A percentile compares a stretch with the other conserved stretches of the same genome.
These are phyloP conservation scores for Tinamus major DNA, from an alignment of 2,797 vertebrate species.

Conservation along the genomic window DNA sequence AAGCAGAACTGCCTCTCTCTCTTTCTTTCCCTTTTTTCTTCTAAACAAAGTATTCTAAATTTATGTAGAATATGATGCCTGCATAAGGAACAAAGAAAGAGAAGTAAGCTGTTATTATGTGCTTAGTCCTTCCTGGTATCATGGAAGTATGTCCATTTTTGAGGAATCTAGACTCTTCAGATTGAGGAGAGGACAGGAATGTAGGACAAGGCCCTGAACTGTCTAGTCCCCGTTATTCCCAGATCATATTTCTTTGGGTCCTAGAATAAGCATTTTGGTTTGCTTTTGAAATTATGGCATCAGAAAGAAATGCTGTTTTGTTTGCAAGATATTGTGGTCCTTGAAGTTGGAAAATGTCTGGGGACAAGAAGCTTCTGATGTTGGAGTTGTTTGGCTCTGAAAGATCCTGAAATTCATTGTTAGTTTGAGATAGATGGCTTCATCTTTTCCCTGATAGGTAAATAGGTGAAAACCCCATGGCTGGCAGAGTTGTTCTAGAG, in stretches of 20 bases:
- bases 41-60: not conserved
- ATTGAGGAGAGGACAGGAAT: not conserved
- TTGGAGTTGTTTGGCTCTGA: not conserved
- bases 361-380: not conserved
- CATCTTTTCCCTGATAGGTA: not conserved
- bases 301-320: not conserved
- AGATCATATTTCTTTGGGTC: not conserved
- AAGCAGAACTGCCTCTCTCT: not conserved
- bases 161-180: not conserved
- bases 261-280: not conserved
- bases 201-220: not conserved
- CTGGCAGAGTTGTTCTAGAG: not conserved
- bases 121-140: not conserved
- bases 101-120: not conserved
- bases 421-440: not conserved
- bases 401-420: not conserved
- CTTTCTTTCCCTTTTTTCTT: not conserved
- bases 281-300: conserved; percentile 10
- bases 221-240: not conserved
- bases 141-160: not conserved
- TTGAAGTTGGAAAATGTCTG: not conserved
- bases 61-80: not conserved
- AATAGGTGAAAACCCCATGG: not conserved
- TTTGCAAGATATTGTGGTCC: not conserved
- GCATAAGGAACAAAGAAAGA: conserved; percentile 30